Evolutionary conservation across 2,113 vertebrate genomes (phyloP).

Genomic region (Pyxicephalus adspersus): DNA sequence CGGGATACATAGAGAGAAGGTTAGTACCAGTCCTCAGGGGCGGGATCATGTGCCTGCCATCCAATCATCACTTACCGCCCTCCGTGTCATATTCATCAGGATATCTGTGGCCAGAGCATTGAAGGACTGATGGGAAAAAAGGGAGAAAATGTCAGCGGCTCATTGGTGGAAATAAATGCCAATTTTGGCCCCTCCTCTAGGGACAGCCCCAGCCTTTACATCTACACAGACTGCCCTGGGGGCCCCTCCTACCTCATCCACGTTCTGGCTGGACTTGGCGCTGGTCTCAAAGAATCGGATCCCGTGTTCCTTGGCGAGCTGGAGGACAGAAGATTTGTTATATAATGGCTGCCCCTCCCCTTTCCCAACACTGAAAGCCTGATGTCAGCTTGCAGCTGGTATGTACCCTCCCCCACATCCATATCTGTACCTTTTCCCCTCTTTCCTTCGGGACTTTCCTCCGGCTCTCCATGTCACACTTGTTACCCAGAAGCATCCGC

Average conservation of each 20-base stretch:
- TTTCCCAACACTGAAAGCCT: too few relatives aligned
- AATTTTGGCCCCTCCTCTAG: too few relatives aligned
- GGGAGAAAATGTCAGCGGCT: neutral
- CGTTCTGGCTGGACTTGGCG: conserved; percentile 80
- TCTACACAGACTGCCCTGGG: too few relatives aligned
- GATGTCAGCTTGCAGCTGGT: too few relatives aligned
- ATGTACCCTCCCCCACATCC: too few relatives aligned
- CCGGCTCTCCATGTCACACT: conserved; percentile 89
- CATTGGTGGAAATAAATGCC: neutral
- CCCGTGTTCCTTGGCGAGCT: conserved; percentile 88
- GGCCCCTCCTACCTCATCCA: conserved; percentile 72
- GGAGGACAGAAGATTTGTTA: conserved; percentile 16
- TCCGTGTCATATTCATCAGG: conserved; percentile 81
- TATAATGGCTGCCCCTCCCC: too few relatives aligned
- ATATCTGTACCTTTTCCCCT: conserved; percentile 80
- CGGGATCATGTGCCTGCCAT: too few relatives aligned
- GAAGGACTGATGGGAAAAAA: conserved; percentile 75
- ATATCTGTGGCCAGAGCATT: conserved; percentile 84
- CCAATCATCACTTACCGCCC: conserved; percentile 66
- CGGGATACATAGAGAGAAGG: neutral
- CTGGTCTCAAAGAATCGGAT: conserved; percentile 95
- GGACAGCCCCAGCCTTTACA: too few relatives aligned
- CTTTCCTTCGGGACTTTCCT: conserved; percentile 84
- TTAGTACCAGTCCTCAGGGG: accelerated
- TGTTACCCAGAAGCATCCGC: conserved; percentile 89